Evolutionary conservation across 2,113 vertebrate species (phyloP).

Genomic region (Chrysemys picta): DNA sequence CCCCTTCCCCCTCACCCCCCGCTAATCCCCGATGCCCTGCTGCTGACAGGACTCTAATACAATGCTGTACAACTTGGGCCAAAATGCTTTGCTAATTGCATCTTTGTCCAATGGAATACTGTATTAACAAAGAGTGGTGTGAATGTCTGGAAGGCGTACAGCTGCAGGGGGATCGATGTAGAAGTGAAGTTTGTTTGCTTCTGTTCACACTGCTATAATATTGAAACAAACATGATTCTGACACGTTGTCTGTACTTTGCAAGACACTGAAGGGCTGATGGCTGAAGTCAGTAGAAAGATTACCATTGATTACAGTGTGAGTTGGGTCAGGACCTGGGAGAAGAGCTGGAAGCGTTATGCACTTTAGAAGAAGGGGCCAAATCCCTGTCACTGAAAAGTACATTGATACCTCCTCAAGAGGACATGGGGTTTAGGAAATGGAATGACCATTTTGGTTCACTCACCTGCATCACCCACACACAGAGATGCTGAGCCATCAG

Average conservation of each 20-base stretch:
- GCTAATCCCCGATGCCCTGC: neutral
- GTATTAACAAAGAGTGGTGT: neutral
- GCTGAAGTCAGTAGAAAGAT: neutral
- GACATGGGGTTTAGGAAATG: neutral
- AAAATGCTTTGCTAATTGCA: neutral
- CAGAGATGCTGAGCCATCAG: neutral
- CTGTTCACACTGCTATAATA: neutral
- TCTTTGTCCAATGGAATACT: neutral
- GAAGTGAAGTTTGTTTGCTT: neutral
- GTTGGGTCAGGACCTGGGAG: neutral
- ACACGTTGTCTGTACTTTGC: neutral
- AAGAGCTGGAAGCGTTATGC: neutral
- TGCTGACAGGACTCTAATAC: neutral
- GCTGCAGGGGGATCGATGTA: neutral
- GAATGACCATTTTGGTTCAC: neutral
- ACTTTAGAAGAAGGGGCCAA: neutral
- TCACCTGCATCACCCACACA: neutral
- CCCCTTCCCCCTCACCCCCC: too few species aligned
- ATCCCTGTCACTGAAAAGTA: neutral
- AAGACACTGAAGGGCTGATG: neutral
- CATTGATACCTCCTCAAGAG: neutral
- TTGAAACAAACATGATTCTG: neutral
- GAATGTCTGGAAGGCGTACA: neutral
- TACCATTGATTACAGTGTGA: constrained; percentile 23
- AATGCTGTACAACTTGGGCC: neutral